A percentile compares a stretch with the other conserved stretches of the same genome.
Evolutionary conservation across 2,797 vertebrate species (phyloP).

Genomic region (Ammospiza maritima): DNA sequence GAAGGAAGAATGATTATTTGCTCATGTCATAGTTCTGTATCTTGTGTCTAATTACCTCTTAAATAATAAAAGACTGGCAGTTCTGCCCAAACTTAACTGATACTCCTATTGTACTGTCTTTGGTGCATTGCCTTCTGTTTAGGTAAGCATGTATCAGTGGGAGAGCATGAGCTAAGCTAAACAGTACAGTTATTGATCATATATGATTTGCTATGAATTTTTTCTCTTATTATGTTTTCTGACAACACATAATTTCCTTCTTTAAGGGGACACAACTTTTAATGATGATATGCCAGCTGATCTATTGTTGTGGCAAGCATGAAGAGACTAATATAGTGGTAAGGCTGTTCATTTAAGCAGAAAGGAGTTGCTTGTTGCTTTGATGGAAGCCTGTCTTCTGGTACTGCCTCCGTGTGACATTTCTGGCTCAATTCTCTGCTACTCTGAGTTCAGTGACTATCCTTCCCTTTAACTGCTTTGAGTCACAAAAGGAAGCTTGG

Average conservation of each 20-base stretch:
- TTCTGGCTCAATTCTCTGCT: conserved; percentile 26
- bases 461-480: neutral
- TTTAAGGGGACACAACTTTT: neutral
- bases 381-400: neutral
- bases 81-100: neutral
- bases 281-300: neutral
- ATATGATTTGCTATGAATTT: neutral
- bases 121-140: neutral
- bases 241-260: neutral
- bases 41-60: neutral
- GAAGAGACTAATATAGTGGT: neutral
- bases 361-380: neutral
- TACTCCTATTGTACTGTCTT: neutral
- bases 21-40: neutral
- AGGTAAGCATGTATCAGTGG: neutral
- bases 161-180: neutral
- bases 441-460: neutral
- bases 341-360: neutral
- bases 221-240: neutral
- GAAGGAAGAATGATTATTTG: neutral
- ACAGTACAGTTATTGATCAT: neutral
- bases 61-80: neutral
- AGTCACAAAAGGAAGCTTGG: neutral
- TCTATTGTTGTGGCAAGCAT: neutral
- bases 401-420: neutral